Conservation (phyloP, 2,888 invertebrate genomes). For the Drosophila melanocephala region DNA sequence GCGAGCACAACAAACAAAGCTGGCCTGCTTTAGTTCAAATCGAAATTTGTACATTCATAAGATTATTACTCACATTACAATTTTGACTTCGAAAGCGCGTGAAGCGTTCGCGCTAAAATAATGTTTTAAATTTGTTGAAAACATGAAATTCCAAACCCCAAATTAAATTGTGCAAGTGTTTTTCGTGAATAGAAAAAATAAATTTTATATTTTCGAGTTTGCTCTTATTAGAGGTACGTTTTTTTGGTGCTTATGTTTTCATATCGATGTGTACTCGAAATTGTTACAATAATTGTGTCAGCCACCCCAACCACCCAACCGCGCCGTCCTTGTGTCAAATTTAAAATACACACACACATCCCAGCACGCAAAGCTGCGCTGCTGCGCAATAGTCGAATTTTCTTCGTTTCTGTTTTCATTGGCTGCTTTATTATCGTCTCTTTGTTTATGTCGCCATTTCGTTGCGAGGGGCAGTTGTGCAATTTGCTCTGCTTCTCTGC, state of each 20-base stretch:
- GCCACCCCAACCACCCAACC: constrained; percentile 32
- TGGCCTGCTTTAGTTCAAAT: constrained; percentile 57
- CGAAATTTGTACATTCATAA: constrained; percentile 49
- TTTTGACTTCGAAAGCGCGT: constrained; percentile 39
- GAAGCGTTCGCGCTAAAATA: constrained; percentile 21
- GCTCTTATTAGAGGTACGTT: constrained; percentile 43
- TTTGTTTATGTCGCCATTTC: constrained; percentile 71
- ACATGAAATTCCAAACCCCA: background rate
- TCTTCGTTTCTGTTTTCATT: constrained; percentile 72
- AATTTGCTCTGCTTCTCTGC: constrained; percentile 47
- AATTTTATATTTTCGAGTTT: constrained; percentile 2
- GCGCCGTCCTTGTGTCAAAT: constrained; percentile 71
- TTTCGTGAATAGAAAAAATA: constrained; percentile 4
- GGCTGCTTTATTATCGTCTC: constrained; percentile 63
- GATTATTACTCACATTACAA: constrained; percentile 47
- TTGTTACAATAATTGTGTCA: constrained; percentile 37
- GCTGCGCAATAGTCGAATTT: constrained; percentile 69
- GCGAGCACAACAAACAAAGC: constrained; percentile 70
- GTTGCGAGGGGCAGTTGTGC: constrained; percentile 62
- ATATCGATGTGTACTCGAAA: constrained; percentile 4
- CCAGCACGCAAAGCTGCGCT: constrained; percentile 32
- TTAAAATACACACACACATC: constrained; percentile 42
- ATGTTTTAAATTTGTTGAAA: constrained; percentile 35
- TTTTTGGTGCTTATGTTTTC: background rate
- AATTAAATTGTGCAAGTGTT: constrained; percentile 40